Conservation (phyloP, 92 coral and sea anemone genomes). For the Porites cylindrica region DNA sequence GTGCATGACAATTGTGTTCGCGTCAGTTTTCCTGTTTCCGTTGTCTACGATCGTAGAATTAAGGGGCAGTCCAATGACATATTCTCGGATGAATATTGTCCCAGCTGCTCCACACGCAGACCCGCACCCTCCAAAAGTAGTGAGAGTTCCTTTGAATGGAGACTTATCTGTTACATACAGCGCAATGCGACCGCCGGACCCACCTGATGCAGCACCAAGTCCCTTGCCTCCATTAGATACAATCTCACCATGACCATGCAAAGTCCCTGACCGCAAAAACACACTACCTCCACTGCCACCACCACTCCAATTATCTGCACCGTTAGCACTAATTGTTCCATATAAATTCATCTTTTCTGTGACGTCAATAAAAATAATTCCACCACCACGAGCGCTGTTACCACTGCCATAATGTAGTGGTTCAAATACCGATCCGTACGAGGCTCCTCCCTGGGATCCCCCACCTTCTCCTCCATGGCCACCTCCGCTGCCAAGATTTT, state of each 20-base stretch:
- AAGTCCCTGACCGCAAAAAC: slow-evolving; percentile 62
- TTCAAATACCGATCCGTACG: slow-evolving; percentile 93
- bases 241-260: slow-evolving; percentile 84
- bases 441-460: slow-evolving; percentile 75
- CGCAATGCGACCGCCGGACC: slow-evolving; percentile 96
- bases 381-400: slow-evolving; percentile 88
- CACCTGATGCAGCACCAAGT: slow-evolving; percentile 72
- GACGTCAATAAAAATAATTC: slow-evolving; percentile 70
- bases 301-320: slow-evolving; percentile 71
- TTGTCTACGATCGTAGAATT: slow-evolving; percentile 93
- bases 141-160: slow-evolving; percentile 70
- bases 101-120: slow-evolving; percentile 93
- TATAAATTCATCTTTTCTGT: slow-evolving; percentile 58
- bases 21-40: slow-evolving; percentile 75
- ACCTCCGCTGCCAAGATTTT: slow-evolving; percentile 72
- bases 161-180: slow-evolving; percentile 78
- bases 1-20: slow-evolving; percentile 93
- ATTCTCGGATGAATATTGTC: slow-evolving; percentile 82
- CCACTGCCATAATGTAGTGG: slow-evolving; percentile 96
- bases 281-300: slow-evolving; percentile 99
- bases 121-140: slow-evolving; percentile 87
- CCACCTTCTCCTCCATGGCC: slow-evolving; percentile 99
- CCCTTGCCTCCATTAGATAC: slow-evolving; percentile 84
- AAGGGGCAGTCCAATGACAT: slow-evolving; percentile 78
- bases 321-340: slow-evolving; percentile 78